Evolutionary conservation across 2,797 vertebrate genomes (phyloP), one percentile per base, ranked within the genome.

Genomic region (Orientallactaga sibirica): DNA sequence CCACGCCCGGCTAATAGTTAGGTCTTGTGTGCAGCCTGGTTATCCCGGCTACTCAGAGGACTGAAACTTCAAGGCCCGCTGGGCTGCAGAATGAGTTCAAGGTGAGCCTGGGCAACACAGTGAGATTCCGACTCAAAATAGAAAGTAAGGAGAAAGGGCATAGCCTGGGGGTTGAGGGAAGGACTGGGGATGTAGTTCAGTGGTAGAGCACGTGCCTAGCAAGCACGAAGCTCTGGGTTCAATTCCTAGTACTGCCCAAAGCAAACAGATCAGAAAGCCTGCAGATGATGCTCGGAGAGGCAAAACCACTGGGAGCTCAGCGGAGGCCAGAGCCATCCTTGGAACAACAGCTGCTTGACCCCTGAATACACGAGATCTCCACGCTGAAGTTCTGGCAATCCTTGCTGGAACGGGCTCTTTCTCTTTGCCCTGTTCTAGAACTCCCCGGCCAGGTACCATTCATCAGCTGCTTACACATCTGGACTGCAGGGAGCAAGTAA

Each of bases 281-380:
- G 29, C 25, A 11, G 27, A n/a, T 22, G 15, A 29, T 37, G 15
- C 62, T 74, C 83, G n/a, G 19, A 73, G 10, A 29, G 24, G 25
- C 76, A 77, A 37, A 52, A 1, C 3, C 15, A 1, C 1, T 1
- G 16, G 27, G 6, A 4, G 25, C 10, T 19, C 37, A 62, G 5
- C 41, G 58, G 83, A 74, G 68, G 68, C 22, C 58, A 8, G 0
- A 9, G 52, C 58, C 10, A 58, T 25, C 25, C 37, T 43, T n/a
- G 71, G 41, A 43, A 18, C 74, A 73, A 58, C 0, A 12, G 33
- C 41, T 16, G 12, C 52, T 12, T 87, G 33, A 20, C 2, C 48
- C 22, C 86, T 9, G n/a, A 41, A 20, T 58, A 48, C 27, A 0
- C 2, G 12, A 19, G 67, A 61, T 14, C 22, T 15, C n/a, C 7